phyloP scores from a whole-genome alignment of 2,113 vertebrate species.

The Pygoscelis antarcticus region DNA sequence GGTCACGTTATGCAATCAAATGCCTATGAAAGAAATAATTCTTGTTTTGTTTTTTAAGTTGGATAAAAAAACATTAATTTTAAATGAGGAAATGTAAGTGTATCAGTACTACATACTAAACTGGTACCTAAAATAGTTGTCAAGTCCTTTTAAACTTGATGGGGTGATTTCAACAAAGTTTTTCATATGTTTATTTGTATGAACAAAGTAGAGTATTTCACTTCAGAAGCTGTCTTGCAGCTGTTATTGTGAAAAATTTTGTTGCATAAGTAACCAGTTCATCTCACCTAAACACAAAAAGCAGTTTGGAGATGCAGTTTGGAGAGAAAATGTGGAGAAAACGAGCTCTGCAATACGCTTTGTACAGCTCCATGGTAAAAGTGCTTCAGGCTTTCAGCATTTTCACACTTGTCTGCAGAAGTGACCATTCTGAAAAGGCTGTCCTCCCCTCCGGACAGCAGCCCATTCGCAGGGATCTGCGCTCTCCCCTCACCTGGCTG shows the following conservation, averaged over 20 bases:
- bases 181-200: not conserved
- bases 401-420: not conserved
- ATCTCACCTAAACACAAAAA: not conserved
- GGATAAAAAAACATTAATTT: not conserved
- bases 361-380: not conserved
- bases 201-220: not conserved
- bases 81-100: not conserved
- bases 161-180: not conserved
- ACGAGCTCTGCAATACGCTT: not conserved
- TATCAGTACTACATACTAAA: not conserved
- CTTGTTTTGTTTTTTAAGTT: not conserved
- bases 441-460: not conserved
- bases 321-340: not conserved
- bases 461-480: fast-evolving
- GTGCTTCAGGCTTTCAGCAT: not conserved
- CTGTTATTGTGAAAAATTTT: not conserved
- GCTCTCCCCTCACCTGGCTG: not conserved
- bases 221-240: not conserved
- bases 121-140: not conserved
- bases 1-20: not conserved
- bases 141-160: not conserved
- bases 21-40: not conserved
- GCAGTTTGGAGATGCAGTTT: not conserved
- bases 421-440: not conserved
- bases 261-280: not conserved